Conservation (phyloP, 2,113 vertebrate genomes). For the Neoarius graeffei region DNA sequence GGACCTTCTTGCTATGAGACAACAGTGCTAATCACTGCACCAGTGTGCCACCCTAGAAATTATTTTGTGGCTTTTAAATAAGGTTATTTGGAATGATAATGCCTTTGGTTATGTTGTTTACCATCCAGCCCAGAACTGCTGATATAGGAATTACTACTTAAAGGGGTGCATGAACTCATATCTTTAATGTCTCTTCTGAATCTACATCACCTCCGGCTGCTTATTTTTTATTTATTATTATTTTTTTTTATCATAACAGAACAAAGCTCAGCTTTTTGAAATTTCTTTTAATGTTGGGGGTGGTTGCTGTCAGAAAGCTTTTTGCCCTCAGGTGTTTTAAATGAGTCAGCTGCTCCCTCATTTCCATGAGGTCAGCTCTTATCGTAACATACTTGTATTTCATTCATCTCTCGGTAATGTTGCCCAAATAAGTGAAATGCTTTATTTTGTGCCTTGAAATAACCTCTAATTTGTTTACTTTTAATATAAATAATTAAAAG, state of each 20-base stretch:
- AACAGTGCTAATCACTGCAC: no score
- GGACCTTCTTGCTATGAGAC: no score
- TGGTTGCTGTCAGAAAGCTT: slow-evolving; percentile 18
- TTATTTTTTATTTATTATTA: background rate
- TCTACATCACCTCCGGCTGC: slow-evolving; percentile 2
- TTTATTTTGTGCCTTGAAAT: slow-evolving; percentile 17
- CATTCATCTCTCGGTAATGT: slow-evolving; percentile 22
- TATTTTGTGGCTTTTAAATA: slow-evolving; percentile 1
- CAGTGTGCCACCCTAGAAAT: background rate
- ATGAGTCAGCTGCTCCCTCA: slow-evolving; percentile 26
- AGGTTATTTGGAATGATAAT: slow-evolving; percentile 27
- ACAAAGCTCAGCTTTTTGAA: background rate
- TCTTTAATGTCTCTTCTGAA: slow-evolving; percentile 8
- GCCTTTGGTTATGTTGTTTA: slow-evolving; percentile 22
- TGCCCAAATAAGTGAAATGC: slow-evolving; percentile 28
- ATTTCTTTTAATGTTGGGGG: background rate
- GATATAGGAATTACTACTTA: background rate
- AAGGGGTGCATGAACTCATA: background rate
- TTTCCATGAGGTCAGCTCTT: slow-evolving; percentile 27
- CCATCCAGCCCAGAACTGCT: background rate
- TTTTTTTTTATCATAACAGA: slow-evolving; percentile 1
- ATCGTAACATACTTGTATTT: slow-evolving; percentile 34
- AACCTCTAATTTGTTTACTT: slow-evolving; percentile 5
- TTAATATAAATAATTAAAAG: slow-evolving; percentile 44
- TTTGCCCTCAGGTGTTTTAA: slow-evolving; percentile 42